phyloP scores from a whole-genome alignment of 2,888 invertebrate species.

The Dicycla oo region DNA sequence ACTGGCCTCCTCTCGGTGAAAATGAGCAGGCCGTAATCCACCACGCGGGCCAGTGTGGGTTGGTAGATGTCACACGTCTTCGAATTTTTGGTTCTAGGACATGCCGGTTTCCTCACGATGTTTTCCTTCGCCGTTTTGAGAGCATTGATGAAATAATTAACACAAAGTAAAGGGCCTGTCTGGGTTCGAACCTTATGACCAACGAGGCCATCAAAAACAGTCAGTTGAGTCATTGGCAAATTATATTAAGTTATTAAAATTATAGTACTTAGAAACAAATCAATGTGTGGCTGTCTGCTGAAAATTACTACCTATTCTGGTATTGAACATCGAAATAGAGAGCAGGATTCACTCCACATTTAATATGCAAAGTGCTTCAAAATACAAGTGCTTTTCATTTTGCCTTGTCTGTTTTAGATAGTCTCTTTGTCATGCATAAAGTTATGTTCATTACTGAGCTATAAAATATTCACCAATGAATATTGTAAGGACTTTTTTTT shows the following conservation, averaged over 20 bases:
- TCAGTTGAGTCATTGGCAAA: background rate
- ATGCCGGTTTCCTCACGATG: no score
- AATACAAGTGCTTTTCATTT: constrained; percentile 24
- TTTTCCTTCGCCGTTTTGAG: no score
- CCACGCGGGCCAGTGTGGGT: no score
- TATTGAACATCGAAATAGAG: background rate
- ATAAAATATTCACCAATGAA: constrained; percentile 30
- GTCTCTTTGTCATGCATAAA: constrained; percentile 40
- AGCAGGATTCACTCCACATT: background rate
- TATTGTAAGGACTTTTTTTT: background rate
- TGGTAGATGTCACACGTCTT: no score
- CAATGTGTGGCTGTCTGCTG: background rate
- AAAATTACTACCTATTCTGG: background rate
- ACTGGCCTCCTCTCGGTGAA: no score
- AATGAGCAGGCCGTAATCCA: no score
- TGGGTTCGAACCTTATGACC: no score
- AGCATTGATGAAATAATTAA: no score
- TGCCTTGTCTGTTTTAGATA: constrained; percentile 6
- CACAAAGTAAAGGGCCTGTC: no score
- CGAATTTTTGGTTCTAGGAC: no score
- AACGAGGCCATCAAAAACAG: background rate
- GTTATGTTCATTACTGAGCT: constrained; percentile 8
- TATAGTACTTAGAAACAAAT: constrained; percentile 8
- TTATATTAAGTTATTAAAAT: no score
- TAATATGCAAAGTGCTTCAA: constrained; percentile 12